Conservation (phyloP, 2,888 invertebrate genomes). For the Callinectes sapidus region DNA sequence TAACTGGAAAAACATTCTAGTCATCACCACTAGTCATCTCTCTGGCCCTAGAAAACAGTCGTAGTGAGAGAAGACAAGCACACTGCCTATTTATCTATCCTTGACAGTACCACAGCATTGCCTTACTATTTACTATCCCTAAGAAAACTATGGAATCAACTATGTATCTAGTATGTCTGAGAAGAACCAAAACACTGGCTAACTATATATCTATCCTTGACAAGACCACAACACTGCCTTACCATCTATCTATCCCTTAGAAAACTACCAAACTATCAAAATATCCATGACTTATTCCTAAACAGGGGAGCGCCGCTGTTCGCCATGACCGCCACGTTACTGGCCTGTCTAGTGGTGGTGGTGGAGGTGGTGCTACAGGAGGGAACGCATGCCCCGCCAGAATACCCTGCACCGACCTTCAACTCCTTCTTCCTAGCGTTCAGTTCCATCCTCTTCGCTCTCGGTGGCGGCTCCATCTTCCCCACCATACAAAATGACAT, state of each 20-base stretch:
- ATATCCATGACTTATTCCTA: slow-evolving; percentile 74
- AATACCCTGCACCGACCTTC: slow-evolving; percentile 79
- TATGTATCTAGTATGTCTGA: too few relatives aligned
- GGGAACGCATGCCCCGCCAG: slow-evolving; percentile 73
- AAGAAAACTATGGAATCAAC: too few relatives aligned
- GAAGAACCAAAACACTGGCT: not conserved
- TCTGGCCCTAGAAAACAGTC: too few relatives aligned
- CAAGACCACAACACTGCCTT: too few relatives aligned
- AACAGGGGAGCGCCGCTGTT: slow-evolving; percentile 43
- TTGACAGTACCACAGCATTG: not conserved
- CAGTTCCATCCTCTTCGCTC: slow-evolving; percentile 84
- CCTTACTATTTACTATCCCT: too few relatives aligned
- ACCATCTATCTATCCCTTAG: too few relatives aligned
- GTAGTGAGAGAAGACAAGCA: too few relatives aligned
- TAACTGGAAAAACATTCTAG: too few relatives aligned
- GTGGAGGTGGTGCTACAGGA: slow-evolving; percentile 11
- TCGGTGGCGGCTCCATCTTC: slow-evolving; percentile 85
- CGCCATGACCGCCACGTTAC: slow-evolving; percentile 41
- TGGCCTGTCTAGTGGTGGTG: slow-evolving; percentile 53
- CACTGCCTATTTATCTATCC: too few relatives aligned
- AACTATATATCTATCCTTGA: too few relatives aligned
- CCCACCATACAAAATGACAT: slow-evolving; percentile 89
- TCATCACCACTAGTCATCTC: too few relatives aligned
- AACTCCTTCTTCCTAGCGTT: slow-evolving; percentile 83
- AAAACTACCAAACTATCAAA: not conserved